These are phyloP conservation scores for Orthosia gothica DNA, from an alignment of 2,888 invertebrate genomes.

Conservation along the genomic window DNA sequence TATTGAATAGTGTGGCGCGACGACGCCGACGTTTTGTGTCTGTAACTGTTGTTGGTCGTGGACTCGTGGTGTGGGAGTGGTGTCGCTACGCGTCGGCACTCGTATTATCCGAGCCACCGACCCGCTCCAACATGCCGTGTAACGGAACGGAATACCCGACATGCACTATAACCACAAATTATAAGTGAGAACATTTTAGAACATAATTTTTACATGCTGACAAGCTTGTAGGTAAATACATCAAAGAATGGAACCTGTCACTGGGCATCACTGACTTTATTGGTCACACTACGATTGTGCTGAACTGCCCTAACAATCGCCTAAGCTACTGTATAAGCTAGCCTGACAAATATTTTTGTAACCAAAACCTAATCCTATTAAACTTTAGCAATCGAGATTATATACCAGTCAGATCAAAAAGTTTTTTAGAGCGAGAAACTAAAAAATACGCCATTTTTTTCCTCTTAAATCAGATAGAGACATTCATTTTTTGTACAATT, in stretches of 20 bases:
- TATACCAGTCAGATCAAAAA: background rate
- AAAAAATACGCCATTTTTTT: constrained; percentile 15
- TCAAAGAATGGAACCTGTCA: constrained; percentile 10
- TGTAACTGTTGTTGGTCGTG: constrained; percentile 83
- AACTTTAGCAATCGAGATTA: background rate
- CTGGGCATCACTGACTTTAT: constrained; percentile 1
- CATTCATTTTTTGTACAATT: constrained; percentile 73
- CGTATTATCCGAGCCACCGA: constrained; percentile 85
- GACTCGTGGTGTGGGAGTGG: constrained; percentile 77
- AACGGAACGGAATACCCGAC: constrained; percentile 90
- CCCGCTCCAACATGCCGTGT: constrained; percentile 85
- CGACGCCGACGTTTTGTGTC: constrained; percentile 89
- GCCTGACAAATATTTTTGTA: background rate
- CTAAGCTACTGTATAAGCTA: too few relatives aligned
- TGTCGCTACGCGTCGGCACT: constrained; percentile 70
- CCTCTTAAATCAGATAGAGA: constrained; percentile 11
- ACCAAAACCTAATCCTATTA: background rate
- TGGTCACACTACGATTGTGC: constrained; percentile 1
- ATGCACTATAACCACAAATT: constrained; percentile 91
- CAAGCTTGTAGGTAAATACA: constrained; percentile 70
- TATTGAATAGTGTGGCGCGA: constrained; percentile 90
- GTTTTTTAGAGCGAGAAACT: background rate
- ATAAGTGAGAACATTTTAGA: constrained; percentile 91
- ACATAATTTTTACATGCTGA: constrained; percentile 85
- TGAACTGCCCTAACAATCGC: too few relatives aligned